These are phyloP conservation scores for Eciton burchellii DNA, from an alignment of 1,140 invertebrate genomes.

Conservation along the genomic window DNA sequence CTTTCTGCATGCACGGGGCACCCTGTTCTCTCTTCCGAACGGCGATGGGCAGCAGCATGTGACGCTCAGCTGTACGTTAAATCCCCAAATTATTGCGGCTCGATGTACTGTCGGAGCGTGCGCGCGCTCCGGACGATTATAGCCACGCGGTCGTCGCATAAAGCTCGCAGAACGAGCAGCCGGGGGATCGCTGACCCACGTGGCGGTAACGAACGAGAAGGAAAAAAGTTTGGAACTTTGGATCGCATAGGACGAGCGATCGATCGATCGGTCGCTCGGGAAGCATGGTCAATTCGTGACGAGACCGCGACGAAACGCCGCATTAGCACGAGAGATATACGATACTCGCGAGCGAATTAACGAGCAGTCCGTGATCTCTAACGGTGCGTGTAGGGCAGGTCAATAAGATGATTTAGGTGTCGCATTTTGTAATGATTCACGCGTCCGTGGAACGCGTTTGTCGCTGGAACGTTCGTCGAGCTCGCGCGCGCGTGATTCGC, in stretches of 20 bases:
- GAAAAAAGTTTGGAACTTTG: constrained; percentile 35
- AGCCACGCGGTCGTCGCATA: constrained; percentile 25
- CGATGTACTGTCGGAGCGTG: constrained; percentile 37
- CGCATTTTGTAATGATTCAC: too few relatives aligned
- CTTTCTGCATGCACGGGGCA: constrained; percentile 26
- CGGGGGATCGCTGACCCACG: constrained; percentile 28
- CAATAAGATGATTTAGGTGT: too few relatives aligned
- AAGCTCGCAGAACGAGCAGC: constrained; percentile 30
- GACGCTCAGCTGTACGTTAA: constrained; percentile 81
- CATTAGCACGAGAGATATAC: constrained; percentile 13
- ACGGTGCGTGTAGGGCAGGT: too few relatives aligned
- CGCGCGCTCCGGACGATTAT: constrained; percentile 60
- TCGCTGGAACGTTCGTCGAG: too few relatives aligned
- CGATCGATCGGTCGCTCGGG: constrained; percentile 24
- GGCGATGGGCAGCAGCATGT: constrained; percentile 71
- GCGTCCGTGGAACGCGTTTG: too few relatives aligned
- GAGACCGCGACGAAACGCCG: background rate
- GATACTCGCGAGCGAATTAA: background rate
- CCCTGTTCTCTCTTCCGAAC: constrained; percentile 53
- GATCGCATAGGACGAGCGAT: constrained; percentile 15
- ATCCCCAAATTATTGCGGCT: constrained; percentile 80
- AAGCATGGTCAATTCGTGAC: constrained; percentile 38
- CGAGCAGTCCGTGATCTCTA: too few relatives aligned
- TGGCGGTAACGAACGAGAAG: constrained; percentile 27
- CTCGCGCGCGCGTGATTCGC: too few relatives aligned